Evolutionary conservation across 2,888 invertebrate species (phyloP).

Genomic region (Selenia dentaria): DNA sequence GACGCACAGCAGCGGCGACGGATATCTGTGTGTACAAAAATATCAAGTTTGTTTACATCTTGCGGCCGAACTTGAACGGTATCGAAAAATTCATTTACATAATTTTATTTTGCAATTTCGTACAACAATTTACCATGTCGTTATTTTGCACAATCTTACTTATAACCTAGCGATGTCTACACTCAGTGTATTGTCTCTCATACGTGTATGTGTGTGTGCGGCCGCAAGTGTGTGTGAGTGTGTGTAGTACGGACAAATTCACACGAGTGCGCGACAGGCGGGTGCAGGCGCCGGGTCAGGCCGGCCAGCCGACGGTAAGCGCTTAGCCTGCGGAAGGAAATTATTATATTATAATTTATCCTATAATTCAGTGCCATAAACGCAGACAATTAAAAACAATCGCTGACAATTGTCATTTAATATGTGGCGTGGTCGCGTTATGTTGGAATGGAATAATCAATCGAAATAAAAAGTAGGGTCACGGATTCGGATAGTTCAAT

Average conservation of each 20-base stretch:
- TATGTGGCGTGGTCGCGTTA: no score
- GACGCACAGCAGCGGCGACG: slow-evolving; percentile 6
- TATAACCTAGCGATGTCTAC: not conserved
- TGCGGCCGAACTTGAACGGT: slow-evolving; percentile 4
- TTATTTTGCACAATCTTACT: not conserved
- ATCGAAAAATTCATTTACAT: no score
- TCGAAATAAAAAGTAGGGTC: no score
- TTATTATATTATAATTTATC: no score
- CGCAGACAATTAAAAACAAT: no score
- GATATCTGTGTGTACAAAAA: not conserved
- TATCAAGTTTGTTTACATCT: not conserved
- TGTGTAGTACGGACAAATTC: slow-evolving; percentile 4
- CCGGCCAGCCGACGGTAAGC: slow-evolving; percentile 5
- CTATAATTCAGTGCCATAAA: no score
- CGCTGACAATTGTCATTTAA: no score
- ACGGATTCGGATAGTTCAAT: no score
- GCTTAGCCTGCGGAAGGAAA: slow-evolving; percentile 11
- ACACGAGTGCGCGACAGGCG: slow-evolving; percentile 6
- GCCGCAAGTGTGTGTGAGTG: slow-evolving; percentile 8
- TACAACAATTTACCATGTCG: no score
- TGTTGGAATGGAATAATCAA: no score
- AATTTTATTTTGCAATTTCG: no score
- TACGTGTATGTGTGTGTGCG: slow-evolving; percentile 2
- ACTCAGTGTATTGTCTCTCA: not conserved
- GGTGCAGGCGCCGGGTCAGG: not conserved